Conservation (phyloP, 2,888 invertebrate genomes). For the Agonum fuliginosum region DNA sequence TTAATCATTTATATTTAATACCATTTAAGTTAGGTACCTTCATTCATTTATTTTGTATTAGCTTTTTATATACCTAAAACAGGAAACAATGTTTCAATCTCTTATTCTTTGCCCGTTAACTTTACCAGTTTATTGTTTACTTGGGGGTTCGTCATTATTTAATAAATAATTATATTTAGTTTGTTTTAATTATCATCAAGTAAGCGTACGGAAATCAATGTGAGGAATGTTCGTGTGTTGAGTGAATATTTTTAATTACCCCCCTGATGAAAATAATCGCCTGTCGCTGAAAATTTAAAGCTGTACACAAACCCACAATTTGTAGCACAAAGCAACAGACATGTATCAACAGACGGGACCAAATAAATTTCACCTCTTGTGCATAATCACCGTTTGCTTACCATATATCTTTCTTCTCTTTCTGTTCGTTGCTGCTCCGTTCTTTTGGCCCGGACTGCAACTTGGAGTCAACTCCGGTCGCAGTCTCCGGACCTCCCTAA, state of each 20-base stretch:
- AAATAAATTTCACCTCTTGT: slow-evolving; percentile 59
- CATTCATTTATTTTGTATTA: no score
- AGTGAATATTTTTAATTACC: slow-evolving; percentile 59
- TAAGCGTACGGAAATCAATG: background rate
- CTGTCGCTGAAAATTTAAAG: slow-evolving; percentile 54
- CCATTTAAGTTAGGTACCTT: no score
- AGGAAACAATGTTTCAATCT: no score
- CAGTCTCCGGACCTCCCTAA: slow-evolving; percentile 45
- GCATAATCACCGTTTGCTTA: slow-evolving; percentile 58
- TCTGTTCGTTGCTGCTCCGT: background rate
- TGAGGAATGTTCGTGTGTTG: slow-evolving; percentile 7
- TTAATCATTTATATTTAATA: no score
- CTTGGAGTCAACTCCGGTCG: background rate
- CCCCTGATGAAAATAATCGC: slow-evolving; percentile 58
- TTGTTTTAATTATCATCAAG: background rate
- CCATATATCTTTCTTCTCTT: slow-evolving; percentile 54
- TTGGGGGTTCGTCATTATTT: no score
- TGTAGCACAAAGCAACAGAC: slow-evolving; percentile 57
- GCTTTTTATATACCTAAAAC: no score
- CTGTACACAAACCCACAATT: slow-evolving; percentile 56
- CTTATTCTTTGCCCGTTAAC: no score
- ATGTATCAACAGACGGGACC: slow-evolving; percentile 48
- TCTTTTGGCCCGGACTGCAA: slow-evolving; percentile 7
- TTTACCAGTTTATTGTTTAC: no score
- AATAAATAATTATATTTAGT: no score